Evolutionary conservation across 2,113 vertebrate genomes (phyloP).

Genomic region (Columba janthina): DNA sequence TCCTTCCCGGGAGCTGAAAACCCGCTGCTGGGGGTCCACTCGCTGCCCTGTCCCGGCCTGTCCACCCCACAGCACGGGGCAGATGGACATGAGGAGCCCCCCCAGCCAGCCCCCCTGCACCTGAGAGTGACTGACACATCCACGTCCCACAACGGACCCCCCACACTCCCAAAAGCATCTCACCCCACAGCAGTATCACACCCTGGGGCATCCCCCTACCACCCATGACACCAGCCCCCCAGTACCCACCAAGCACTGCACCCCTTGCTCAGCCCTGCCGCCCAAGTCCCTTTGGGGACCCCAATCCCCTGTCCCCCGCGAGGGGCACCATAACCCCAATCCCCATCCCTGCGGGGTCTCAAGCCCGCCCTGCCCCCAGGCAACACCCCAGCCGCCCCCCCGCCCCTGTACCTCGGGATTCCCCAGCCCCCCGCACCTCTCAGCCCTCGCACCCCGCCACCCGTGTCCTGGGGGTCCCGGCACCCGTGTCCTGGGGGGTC

Average conservation of each 20-base stretch:
- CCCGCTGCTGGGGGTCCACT: background rate
- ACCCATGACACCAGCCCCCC: background rate
- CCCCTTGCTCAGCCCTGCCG: background rate
- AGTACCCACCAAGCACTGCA: background rate
- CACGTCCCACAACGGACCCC: rapidly evolving
- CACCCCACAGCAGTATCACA: background rate
- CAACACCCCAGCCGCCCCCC: too few relatives aligned
- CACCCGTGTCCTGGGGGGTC: too few relatives aligned
- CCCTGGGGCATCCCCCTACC: rapidly evolving
- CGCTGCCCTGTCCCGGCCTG: rapidly evolving
- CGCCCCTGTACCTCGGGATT: too few relatives aligned
- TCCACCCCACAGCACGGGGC: rapidly evolving
- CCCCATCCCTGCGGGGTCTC: too few relatives aligned
- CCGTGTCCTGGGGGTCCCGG: too few relatives aligned
- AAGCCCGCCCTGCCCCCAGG: too few relatives aligned
- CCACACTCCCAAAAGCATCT: background rate
- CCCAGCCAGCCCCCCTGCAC: background rate
- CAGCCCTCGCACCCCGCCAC: too few relatives aligned
- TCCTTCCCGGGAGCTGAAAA: background rate
- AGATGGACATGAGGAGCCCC: rapidly evolving
- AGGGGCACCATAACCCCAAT: too few relatives aligned
- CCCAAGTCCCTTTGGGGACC: rapidly evolving
- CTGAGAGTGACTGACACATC: rapidly evolving
- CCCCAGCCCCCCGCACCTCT: too few relatives aligned
- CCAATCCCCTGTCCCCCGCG: background rate